Conservation (phyloP, 2,797 vertebrate species). For the Coregonus sp. region DNA sequence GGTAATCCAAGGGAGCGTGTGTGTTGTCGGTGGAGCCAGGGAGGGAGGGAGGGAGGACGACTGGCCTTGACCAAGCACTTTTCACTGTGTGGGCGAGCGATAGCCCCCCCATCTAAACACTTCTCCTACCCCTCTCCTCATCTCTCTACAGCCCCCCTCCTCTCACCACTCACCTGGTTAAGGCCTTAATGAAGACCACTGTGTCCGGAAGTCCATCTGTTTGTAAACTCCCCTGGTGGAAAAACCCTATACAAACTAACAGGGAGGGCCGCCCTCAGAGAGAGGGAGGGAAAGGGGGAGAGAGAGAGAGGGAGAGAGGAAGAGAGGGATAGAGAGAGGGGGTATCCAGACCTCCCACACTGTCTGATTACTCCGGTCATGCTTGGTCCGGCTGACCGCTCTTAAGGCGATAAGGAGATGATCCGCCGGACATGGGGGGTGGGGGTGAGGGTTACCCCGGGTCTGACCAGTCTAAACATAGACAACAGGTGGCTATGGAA, state of each 20-base stretch:
- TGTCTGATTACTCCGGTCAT: slow-evolving; percentile 58
- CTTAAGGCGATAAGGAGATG: slow-evolving; percentile 60
- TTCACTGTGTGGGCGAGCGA: slow-evolving; percentile 50
- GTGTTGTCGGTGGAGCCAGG: slow-evolving; percentile 43
- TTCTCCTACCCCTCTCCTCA: slow-evolving; percentile 32
- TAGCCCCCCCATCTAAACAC: slow-evolving; percentile 37
- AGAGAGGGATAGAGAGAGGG: not conserved
- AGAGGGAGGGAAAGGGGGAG: not conserved
- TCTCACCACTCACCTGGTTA: slow-evolving; percentile 28
- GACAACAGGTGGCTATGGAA: not conserved
- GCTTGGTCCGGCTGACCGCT: slow-evolving; percentile 57
- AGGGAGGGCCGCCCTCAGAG: not conserved
- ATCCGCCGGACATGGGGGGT: slow-evolving; percentile 35
- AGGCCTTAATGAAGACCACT: slow-evolving; percentile 58
- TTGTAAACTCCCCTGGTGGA: slow-evolving; percentile 52
- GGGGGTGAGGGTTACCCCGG: slow-evolving; percentile 36
- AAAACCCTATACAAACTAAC: slow-evolving; percentile 36
- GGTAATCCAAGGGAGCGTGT: slow-evolving; percentile 63
- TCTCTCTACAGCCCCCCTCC: slow-evolving; percentile 16
- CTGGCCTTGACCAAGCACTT: slow-evolving; percentile 41
- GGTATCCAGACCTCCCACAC: slow-evolving; percentile 61
- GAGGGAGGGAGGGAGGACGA: slow-evolving; percentile 18
- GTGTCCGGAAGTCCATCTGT: slow-evolving; percentile 60
- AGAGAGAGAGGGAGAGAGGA: slow-evolving; percentile 12
- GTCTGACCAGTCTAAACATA: slow-evolving; percentile 23